Evolutionary conservation across 2,113 vertebrate species (phyloP).

Genomic region (Carassius auratus): DNA sequence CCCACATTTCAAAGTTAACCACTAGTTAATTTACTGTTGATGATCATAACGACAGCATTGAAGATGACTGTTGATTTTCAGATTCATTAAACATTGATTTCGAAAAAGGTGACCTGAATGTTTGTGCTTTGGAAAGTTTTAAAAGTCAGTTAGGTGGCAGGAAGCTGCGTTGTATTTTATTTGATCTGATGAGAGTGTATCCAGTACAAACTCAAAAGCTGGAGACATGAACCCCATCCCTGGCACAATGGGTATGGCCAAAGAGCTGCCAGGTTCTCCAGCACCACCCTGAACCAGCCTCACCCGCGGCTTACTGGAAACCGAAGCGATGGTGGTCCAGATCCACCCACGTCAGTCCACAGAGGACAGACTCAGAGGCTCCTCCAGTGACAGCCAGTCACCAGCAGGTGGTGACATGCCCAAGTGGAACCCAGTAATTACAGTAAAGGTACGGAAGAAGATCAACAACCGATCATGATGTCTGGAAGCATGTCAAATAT

Average conservation of each 20-base stretch:
- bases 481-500: conserved; percentile 4
- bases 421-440: conserved; percentile 75
- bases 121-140: not conserved
- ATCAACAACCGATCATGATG: conserved; percentile 35
- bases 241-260: not conserved
- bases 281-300: conserved; percentile 32
- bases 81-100: no score
- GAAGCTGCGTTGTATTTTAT: not conserved
- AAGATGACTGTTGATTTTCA: not conserved
- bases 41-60: not conserved
- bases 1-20: not conserved
- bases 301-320: conserved; percentile 45
- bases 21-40: not conserved
- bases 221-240: not conserved
- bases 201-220: not conserved
- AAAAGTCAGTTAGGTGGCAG: not conserved
- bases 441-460: conserved; percentile 59
- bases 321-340: conserved; percentile 30
- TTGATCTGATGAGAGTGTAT: conserved; percentile 9
- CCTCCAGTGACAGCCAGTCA: conserved; percentile 63
- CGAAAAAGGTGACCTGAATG: not conserved
- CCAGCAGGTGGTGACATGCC: conserved; percentile 80
- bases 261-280: conserved; percentile 11
- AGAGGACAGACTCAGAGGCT: conserved; percentile 40
- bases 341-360: conserved; percentile 40